Percentiles rank a stretch among this genome's conserved stretches.
phyloP scores from a whole-genome alignment of 2,888 invertebrate genomes.

The Zygaena filipendulae region DNA sequence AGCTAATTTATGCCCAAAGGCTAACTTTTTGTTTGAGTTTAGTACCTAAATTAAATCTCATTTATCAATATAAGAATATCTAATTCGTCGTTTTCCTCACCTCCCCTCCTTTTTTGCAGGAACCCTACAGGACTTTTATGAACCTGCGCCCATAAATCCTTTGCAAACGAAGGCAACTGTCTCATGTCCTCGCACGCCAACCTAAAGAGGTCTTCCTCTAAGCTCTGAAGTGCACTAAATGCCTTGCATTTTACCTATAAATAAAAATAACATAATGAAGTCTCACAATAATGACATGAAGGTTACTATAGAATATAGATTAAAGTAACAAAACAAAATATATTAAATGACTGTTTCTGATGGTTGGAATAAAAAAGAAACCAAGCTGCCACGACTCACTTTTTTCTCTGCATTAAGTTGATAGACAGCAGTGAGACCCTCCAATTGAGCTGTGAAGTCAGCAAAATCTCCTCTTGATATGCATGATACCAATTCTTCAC shows the following conservation, averaged over 20 bases:
- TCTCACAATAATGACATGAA: background rate
- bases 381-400: no score
- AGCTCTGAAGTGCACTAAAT: slow-evolving; percentile 89
- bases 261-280: slow-evolving; percentile 3
- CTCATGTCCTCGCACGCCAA: no score
- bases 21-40: no score
- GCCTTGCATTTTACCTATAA: slow-evolving; percentile 86
- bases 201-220: slow-evolving; percentile 89
- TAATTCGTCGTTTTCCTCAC: no score
- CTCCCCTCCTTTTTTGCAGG: slow-evolving; percentile 83
- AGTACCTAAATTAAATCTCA: no score
- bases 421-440: slow-evolving; percentile 91
- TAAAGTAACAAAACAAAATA: background rate
- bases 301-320: background rate
- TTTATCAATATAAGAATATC: no score
- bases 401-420: slow-evolving; percentile 95
- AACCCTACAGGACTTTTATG: slow-evolving; percentile 92
- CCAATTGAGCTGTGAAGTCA: slow-evolving; percentile 93
- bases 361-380: no score
- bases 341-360: background rate
- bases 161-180: slow-evolving; percentile 79
- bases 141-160: slow-evolving; percentile 75
- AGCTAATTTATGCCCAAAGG: no score
- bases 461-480: slow-evolving; percentile 88
- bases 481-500: slow-evolving; percentile 87